Base-by-base conservation (phyloP, 2,113 vertebrate species). In the Takifugu bimaculatus region DNA sequence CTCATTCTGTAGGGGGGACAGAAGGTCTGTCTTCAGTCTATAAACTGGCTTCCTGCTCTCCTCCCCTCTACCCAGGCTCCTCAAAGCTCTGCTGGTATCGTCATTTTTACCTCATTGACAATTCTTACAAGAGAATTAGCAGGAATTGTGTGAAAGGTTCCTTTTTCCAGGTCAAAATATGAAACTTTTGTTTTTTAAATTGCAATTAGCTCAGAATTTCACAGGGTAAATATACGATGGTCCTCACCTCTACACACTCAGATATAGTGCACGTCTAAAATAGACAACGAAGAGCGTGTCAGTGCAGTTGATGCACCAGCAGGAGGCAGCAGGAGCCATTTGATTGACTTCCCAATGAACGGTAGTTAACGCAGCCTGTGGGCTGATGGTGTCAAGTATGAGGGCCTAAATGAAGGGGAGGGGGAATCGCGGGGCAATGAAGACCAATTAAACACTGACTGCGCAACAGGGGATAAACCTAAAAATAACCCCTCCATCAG, bases 361-460 rank as follows among this genome's bases (percentile, higher is more conserved):
- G 45, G 50, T 68, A 48, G 57, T 75, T 65, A 79, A 73, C 65
- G 69, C 65, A 68, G 27, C 50, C 55, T 59, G 28, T 65, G 77
- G 35, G 9, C 35, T 63, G 55, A 64, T 50, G 62, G 57, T 65
- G 65, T 58, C 51, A 47, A 47, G 55, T 72, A 50, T 56, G 57
- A 50, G 39, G 42, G 51, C 26, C 57, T 64, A 50, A 64, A 54
- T 28, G 28, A 49, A 57, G 76, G 56, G 29, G 50, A 57, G 66
- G 70, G 58, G 1, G 25, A 70, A 29, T 63, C 70, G 67, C 12
- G 53, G 67, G 65, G 67, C 69, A 69, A 78, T 81, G 73, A 77
- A 73, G 73, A 70, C 52, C 73, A 82, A 82, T 82, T 83, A 79
- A 86, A 80, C 74, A 80, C 50, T 70, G 72, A 78, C 63, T 82